Percentiles rank a stretch among this genome's conserved stretches.
These are phyloP conservation scores for Entosphenus tridentatus DNA, from an alignment of 2,113 vertebrate genomes.

Conservation along the genomic window DNA sequence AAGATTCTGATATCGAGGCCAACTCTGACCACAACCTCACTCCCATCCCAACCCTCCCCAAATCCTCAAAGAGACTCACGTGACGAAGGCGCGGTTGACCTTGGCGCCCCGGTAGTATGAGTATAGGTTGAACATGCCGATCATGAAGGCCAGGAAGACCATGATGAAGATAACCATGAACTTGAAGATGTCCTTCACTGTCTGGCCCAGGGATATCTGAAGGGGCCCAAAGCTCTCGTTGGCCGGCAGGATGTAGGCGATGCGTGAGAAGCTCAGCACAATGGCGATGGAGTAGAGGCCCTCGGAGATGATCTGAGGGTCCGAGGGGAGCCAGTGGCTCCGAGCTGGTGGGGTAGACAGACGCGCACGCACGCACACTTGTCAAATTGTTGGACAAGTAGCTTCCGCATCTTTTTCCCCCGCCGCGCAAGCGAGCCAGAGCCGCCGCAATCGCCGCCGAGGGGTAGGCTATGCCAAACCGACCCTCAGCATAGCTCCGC, in stretches of 20 bases:
- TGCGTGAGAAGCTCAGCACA: constrained; percentile 87
- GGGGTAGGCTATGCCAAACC: no score
- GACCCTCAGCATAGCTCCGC: no score
- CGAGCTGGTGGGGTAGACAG: constrained; percentile 32
- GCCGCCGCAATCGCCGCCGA: no score
- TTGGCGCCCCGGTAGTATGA: constrained; percentile 96
- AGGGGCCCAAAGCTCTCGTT: constrained; percentile 93
- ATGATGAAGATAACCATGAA: constrained; percentile 99
- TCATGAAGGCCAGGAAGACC: constrained; percentile 98
- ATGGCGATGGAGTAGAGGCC: constrained; percentile 84
- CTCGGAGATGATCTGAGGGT: constrained; percentile 94
- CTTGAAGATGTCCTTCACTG: constrained; percentile 96
- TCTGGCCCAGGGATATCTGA: constrained; percentile 86
- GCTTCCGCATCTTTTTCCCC: no score
- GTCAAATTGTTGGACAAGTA: no score
- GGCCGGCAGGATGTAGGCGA: constrained; percentile 90
- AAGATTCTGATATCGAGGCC: no score
- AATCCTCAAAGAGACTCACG: constrained; percentile 36
- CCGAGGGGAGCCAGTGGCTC: constrained; percentile 87
- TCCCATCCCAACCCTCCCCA: no score
- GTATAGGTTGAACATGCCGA: constrained; percentile 95
- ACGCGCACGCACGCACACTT: no score
- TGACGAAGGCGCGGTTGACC: constrained; percentile 89
- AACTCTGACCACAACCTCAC: no score
- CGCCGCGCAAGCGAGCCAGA: no score